Evolutionary conservation across 2,797 vertebrate genomes (phyloP), one percentile per base, ranked within the genome.

Genomic region (Melanotaenia trifasciata): DNA sequence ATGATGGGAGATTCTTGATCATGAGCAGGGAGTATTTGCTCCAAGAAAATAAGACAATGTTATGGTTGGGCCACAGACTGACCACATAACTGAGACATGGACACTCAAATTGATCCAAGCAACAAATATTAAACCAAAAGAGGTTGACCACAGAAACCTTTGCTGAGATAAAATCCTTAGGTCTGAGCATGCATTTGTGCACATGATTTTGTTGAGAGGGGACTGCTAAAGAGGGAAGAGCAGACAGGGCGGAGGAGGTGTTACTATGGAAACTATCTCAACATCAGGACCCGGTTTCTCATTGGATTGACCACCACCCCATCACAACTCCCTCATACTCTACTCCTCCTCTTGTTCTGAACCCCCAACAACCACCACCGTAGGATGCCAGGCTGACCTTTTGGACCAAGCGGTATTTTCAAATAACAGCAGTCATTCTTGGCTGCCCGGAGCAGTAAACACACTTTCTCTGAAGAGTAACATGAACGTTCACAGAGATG

Each of bases 221-320:
- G 61, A 76, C 68, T 57, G 70, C 36, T 78, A 22, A 58, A 65
- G 70, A 71, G 64, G 32, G 59, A 79, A 60, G 72, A 70, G 12
- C 51, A 67, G 72, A 74, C 58, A 80, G 74, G 75, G 77, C 59
- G 70, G 74, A 78, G 80, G 80, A 68, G 73, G 72, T 72, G 89
- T 92, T 89, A 88, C 91, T 88, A 93, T 93, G 92, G 92, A 84
- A 93, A 93, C 92, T 81, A 92, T 92, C 90, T 83, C 84, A 90
- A 78, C 80, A 92, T 92, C 87, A 89, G 78, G 83, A 83, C 80
- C 76, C 81, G 72, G 70, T 85, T 88, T 88, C 80, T 84, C 83
- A 86, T 81, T 84, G 84, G 86, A 87, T 74, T 85, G 84, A 76
- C 87, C 72, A 76, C 60, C 47, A 51, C 14, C 58, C 63, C 53